Base-by-base conservation (phyloP, 2,888 invertebrate species). In the Trichogramma dendrolimi region DNA sequence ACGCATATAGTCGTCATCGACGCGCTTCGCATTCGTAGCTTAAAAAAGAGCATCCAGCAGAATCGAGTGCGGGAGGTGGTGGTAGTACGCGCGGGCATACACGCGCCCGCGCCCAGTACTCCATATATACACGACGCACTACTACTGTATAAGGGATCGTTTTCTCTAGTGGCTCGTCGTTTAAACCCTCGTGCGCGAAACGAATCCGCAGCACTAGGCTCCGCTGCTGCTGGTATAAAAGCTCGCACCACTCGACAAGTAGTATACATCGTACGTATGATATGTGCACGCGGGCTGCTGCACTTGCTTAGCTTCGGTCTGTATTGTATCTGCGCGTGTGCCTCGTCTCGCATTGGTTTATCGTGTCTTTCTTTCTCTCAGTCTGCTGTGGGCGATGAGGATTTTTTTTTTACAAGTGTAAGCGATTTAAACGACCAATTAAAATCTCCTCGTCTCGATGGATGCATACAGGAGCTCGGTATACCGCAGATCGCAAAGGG, bases 131-230 rank as follows among this genome's bases (percentile, higher is more conserved):
- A 27, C 49, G 49, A 49, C 6, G 14, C 6, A n/a, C 50, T 50
- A 42, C 65, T 65, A 67, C 70, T 69, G 68, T 66, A 67, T 65
- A 68, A 65, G 72, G 72, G 71, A 73, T 75, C 72, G 74, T 67
- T 77, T 76, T 77, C 27, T 27, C 75, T 76, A 77, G 78, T 77
- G 76, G 75, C 73, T 73, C 73, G 72, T 75, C 77, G 75, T 76
- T 78, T 77, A 78, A 76, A 72, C 76, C 78, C 69, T 69, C 6
- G 14, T 4, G 39, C 40, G 51, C 10, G 51, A 60, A 42, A 41
- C 41, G 43, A 50, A 43, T 55, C 14, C 46, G 4, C 27, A 27
- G 27, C 27, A 27, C 27, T 27, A 27, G 27, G 27, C 27, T 27
- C 27, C 3, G 27, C 27, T 27, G 27, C 27, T 27, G 27, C 27